Conservation (phyloP, 1,140 invertebrate species). For the Hyposmocoma kahamanoa region DNA sequence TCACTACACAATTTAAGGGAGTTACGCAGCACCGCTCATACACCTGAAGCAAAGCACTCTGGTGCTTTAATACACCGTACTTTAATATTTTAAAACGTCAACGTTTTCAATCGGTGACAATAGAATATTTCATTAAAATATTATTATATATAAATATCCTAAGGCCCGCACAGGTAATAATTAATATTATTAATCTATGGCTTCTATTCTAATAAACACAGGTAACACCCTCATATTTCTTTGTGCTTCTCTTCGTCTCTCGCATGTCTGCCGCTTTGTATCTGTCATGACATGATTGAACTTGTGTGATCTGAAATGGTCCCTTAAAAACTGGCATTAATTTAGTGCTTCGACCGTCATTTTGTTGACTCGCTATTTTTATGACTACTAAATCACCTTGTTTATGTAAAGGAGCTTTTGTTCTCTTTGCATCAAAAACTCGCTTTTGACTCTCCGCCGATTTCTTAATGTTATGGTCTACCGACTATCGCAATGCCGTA, state of each 20-base stretch:
- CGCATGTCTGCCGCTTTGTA: constrained; percentile 26
- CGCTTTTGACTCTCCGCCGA: constrained; percentile 17
- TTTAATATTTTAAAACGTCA: no score
- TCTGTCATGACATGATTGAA: constrained; percentile 32
- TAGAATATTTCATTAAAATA: no score
- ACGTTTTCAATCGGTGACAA: no score
- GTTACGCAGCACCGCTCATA: no score
- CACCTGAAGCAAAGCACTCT: no score
- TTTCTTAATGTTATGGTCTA: constrained; percentile 18
- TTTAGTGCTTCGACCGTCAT: constrained; percentile 28
- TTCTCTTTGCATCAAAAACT: constrained; percentile 15
- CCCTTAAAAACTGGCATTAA: constrained; percentile 30
- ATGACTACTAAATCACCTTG: constrained; percentile 23
- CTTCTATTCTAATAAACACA: constrained; percentile 25
- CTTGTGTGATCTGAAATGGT: constrained; percentile 31
- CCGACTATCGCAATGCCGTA: constrained; percentile 15
- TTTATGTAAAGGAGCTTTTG: constrained; percentile 9
- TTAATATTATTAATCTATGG: constrained; percentile 18
- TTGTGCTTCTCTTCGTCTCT: constrained; percentile 12
- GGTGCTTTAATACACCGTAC: no score
- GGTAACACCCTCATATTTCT: constrained; percentile 10
- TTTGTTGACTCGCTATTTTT: constrained; percentile 19
- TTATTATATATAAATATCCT: no score
- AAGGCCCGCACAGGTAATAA: no score
- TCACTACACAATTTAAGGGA: no score